phyloP scores from a whole-genome alignment of 2,797 vertebrate species.

The Uromys caudimaculatus region DNA sequence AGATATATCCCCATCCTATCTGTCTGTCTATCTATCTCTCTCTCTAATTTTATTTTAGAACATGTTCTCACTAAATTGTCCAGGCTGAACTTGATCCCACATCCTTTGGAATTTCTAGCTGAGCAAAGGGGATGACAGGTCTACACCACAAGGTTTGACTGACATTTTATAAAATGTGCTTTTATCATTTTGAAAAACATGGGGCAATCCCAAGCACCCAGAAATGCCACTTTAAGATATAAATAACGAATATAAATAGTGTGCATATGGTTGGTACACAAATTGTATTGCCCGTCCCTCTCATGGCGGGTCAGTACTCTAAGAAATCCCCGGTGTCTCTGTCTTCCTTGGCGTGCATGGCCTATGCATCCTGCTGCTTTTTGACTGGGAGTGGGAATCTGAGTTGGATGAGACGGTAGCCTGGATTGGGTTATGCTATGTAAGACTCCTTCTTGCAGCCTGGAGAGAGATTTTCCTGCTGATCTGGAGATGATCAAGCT shows the following conservation, averaged over 20 bases:
- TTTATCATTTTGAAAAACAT: constrained; percentile 17
- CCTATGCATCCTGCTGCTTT: neutral
- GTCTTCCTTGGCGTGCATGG: neutral
- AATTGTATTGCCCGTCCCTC: neutral
- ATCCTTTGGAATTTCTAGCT: neutral
- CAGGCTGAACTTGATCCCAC: neutral
- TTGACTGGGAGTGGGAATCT: neutral
- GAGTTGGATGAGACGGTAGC: neutral
- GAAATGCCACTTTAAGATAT: constrained; percentile 18
- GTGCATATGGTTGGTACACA: neutral
- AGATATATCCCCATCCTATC: neutral
- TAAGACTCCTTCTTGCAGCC: neutral
- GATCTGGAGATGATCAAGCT: constrained; percentile 32
- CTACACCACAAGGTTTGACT: neutral
- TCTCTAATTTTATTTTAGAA: neutral
- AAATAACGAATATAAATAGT: constrained; percentile 9
- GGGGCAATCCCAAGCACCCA: neutral
- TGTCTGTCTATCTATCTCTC: too few species aligned
- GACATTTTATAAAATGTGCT: neutral
- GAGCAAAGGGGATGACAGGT: neutral
- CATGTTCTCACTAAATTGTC: neutral
- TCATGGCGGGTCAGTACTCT: neutral
- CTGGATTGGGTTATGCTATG: neutral
- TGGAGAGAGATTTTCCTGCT: neutral
- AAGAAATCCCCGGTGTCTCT: neutral